A percentile compares a stretch with the other conserved stretches of the same genome.
Conservation (phyloP, 2,888 invertebrate species). For the Yponomeuta cagnagella region DNA sequence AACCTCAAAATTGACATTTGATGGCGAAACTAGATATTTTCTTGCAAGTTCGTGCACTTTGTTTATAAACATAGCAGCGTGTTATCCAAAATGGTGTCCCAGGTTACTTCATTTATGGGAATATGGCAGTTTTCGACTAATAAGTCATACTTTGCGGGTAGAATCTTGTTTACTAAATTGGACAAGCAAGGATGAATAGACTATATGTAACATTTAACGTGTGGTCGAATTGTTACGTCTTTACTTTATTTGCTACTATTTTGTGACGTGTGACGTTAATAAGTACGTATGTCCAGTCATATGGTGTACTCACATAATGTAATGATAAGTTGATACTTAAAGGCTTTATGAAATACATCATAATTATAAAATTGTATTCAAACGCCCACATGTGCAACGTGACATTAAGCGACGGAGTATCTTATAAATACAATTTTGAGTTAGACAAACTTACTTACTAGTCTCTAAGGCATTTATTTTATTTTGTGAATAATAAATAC, state of each 20-base stretch:
- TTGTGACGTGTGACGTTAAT: neutral
- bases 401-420: neutral
- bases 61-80: too few species aligned
- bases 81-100: too few species aligned
- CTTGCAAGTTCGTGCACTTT: too few species aligned
- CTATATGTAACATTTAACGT: neutral
- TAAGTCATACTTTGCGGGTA: too few species aligned
- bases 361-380: neutral
- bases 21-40: too few species aligned
- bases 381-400: neutral
- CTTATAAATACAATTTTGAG: neutral
- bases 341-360: neutral
- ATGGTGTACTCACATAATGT: neutral
- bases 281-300: neutral
- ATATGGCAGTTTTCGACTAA: too few species aligned
- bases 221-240: neutral
- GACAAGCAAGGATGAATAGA: too few species aligned
- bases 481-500: slow-evolving; percentile 7
- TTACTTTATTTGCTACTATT: neutral
- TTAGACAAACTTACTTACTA: too few species aligned
- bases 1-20: too few species aligned
- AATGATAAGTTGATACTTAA: too few species aligned
- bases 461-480: neutral
- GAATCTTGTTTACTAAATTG: too few species aligned
- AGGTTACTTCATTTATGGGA: too few species aligned